phyloP scores from a whole-genome alignment of 2,797 vertebrate genomes.

The Ibycter americanus region DNA sequence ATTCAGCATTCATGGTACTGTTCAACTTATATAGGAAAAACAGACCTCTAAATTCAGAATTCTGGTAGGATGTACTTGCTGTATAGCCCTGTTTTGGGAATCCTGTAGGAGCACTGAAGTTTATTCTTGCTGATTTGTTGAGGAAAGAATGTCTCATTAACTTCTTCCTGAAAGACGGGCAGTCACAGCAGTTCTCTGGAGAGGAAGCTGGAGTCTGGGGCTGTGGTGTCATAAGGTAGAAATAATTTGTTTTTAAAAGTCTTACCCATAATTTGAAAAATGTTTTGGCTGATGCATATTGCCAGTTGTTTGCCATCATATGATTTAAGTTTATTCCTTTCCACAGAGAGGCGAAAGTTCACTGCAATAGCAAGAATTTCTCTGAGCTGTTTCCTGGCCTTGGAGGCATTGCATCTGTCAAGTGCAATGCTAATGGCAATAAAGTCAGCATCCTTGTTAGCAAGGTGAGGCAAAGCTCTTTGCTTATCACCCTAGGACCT shows the following conservation, averaged over 20 bases:
- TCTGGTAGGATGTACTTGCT: not conserved
- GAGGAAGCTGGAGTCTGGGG: not conserved
- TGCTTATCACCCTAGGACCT: rapidly evolving
- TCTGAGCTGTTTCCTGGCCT: conserved; percentile 80
- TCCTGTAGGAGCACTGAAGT: not conserved
- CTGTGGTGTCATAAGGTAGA: not conserved
- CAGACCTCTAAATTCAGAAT: not conserved
- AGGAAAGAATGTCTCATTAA: not conserved
- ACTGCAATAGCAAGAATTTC: conserved; percentile 87
- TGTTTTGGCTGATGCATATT: not conserved
- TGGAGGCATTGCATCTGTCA: conserved; percentile 84
- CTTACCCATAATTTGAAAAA: not conserved
- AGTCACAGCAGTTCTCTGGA: not conserved
- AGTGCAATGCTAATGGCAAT: conserved; percentile 87
- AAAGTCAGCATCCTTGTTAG: conserved; percentile 90
- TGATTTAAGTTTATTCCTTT: conserved; percentile 26
- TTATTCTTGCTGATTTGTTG: not conserved
- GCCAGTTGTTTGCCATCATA: not conserved
- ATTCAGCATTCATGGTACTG: not conserved
- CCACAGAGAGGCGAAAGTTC: conserved; percentile 90
- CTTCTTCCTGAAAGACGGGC: not conserved
- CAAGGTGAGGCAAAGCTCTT: conserved; percentile 78
- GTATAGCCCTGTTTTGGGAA: not conserved
- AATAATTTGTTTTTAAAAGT: not conserved
- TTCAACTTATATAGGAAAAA: not conserved